Conservation (phyloP, 2,113 vertebrate genomes). For the Seriola dumerili region DNA sequence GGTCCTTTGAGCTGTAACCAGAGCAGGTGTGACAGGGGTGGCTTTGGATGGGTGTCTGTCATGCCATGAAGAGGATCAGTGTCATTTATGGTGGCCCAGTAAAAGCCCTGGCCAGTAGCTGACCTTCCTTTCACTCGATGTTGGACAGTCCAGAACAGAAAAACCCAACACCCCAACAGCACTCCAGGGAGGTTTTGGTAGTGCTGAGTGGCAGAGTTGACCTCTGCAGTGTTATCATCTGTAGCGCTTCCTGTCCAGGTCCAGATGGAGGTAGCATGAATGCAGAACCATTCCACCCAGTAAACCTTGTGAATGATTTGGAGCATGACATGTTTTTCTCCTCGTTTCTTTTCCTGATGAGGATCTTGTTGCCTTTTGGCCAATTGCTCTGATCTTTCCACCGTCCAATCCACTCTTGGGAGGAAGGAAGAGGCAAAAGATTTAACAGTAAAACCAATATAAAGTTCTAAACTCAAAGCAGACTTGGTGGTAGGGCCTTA, state of each 20-base stretch:
- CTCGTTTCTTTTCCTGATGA: slow-evolving; percentile 23
- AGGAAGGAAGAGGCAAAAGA: slow-evolving; percentile 19
- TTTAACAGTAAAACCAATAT: slow-evolving; percentile 6
- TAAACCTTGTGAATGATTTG: slow-evolving; percentile 13
- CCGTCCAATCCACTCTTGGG: background rate
- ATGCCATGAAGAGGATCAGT: slow-evolving; percentile 13
- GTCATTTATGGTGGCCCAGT: slow-evolving; percentile 53
- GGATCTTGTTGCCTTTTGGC: slow-evolving; percentile 27
- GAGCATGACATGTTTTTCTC: slow-evolving; percentile 9
- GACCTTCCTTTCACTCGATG: slow-evolving; percentile 35
- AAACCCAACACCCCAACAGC: slow-evolving; percentile 12
- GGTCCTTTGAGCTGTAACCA: slow-evolving; percentile 56
- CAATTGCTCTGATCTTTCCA: slow-evolving; percentile 23
- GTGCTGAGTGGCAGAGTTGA: slow-evolving; percentile 18
- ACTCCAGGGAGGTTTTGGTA: background rate
- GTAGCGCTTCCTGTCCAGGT: slow-evolving; percentile 21
- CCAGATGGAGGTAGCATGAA: slow-evolving; percentile 33
- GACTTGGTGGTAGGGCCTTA: background rate
- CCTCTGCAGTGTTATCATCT: slow-evolving; percentile 25
- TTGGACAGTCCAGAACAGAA: slow-evolving; percentile 18
- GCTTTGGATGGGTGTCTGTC: slow-evolving; percentile 18
- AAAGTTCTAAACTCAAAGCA: slow-evolving; percentile 7
- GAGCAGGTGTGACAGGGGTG: slow-evolving; percentile 58
- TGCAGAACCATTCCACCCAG: slow-evolving; percentile 23
- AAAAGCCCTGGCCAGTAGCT: slow-evolving; percentile 27